These are phyloP conservation scores for Habroteleia sp. DNA, from an alignment of 2,888 invertebrate species.

Conservation along the genomic window DNA sequence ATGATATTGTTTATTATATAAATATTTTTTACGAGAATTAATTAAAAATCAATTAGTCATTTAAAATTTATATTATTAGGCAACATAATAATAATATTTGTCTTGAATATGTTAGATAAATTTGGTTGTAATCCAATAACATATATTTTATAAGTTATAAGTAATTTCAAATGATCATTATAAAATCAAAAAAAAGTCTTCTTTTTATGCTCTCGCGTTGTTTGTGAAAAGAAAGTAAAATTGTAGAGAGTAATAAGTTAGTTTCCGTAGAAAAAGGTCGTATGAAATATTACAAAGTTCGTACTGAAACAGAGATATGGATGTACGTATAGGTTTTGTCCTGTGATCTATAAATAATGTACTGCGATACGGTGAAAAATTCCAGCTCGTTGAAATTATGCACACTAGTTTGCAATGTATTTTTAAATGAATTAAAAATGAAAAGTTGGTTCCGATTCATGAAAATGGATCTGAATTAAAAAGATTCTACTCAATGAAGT, in stretches of 20 bases:
- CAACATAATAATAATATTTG: no score
- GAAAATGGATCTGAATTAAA: no score
- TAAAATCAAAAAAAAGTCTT: conserved; percentile 19
- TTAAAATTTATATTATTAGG: no score
- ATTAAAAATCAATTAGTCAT: no score
- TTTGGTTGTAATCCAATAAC: no score
- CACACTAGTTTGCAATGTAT: conserved; percentile 7
- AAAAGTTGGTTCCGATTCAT: not conserved
- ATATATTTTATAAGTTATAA: no score
- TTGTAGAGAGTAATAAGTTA: conserved; percentile 43
- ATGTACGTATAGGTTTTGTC: conserved; percentile 37
- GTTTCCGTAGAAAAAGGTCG: conserved; percentile 35
- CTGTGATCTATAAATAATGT: conserved; percentile 49
- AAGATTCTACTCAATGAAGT: no score
- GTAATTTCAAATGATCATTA: conserved; percentile 29
- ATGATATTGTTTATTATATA: no score
- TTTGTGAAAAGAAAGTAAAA: conserved; percentile 27
- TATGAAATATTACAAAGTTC: conserved; percentile 30
- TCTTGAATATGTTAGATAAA: no score
- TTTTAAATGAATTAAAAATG: conserved; percentile 26
- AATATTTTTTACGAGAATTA: no score
- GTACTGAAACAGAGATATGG: conserved; percentile 25
- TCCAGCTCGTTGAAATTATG: conserved; percentile 12
- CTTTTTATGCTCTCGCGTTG: conserved; percentile 15
- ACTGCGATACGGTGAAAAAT: conserved; percentile 39